These are phyloP conservation scores for Rynchops niger DNA, from an alignment of 2,113 vertebrate genomes.

Conservation along the genomic window DNA sequence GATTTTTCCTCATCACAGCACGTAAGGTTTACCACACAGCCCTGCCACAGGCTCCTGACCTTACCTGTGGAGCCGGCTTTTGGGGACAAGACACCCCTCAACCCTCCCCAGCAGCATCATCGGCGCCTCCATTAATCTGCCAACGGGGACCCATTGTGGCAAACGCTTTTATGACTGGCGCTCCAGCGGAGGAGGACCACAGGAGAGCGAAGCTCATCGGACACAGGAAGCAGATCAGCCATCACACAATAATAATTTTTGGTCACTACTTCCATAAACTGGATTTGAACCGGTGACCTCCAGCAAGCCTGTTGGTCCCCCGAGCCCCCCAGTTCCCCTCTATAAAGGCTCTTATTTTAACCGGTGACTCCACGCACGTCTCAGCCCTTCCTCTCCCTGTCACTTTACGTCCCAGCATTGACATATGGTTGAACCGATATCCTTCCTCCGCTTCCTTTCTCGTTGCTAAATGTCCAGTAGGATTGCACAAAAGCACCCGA, in stretches of 20 bases:
- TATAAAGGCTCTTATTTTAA: constrained; percentile 29
- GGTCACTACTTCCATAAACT: not conserved
- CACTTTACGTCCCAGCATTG: constrained; percentile 43
- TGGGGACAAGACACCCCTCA: not conserved
- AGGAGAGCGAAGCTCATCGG: not conserved
- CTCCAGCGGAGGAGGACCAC: not conserved
- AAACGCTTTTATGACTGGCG: not conserved
- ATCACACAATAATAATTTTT: not conserved
- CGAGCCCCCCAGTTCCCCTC: not conserved
- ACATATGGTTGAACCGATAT: constrained; percentile 70
- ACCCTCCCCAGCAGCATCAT: not conserved
- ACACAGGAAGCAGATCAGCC: not conserved
- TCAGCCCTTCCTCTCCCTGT: constrained; percentile 60
- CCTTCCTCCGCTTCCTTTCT: constrained; percentile 77
- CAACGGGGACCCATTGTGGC: not conserved
- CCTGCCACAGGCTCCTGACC: not conserved
- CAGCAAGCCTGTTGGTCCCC: not conserved
- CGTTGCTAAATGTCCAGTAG: constrained; percentile 75
- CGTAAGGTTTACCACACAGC: not conserved
- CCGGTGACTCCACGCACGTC: not conserved
- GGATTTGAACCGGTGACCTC: constrained; percentile 25
- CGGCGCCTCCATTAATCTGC: not conserved
- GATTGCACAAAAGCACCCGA: constrained; percentile 71
- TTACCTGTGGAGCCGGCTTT: not conserved
- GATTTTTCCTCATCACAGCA: not conserved